These are phyloP conservation scores for Rousettus madagascariensis DNA, from an alignment of 2,797 vertebrate genomes.

Conservation along the genomic window DNA sequence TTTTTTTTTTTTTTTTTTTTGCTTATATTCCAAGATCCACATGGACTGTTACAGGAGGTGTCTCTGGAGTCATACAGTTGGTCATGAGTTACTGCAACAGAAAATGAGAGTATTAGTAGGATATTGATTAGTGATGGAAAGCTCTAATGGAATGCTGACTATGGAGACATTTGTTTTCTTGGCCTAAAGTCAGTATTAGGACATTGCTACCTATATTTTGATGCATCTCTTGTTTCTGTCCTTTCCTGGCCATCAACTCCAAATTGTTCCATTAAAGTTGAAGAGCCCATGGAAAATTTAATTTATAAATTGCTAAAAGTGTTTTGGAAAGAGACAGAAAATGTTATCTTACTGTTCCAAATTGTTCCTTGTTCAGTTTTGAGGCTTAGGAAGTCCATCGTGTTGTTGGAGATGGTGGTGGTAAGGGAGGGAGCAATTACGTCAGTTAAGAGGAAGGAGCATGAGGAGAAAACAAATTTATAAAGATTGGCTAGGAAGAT, in stretches of 20 bases:
- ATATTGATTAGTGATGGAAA: neutral
- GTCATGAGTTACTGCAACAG: neutral
- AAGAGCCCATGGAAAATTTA: neutral
- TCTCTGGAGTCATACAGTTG: neutral
- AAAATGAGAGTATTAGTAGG: neutral
- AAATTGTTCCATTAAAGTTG: neutral
- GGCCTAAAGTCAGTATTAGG: neutral
- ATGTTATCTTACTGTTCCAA: neutral
- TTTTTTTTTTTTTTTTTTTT: neutral
- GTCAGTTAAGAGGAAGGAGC: neutral
- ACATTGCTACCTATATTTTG: neutral
- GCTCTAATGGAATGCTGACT: neutral
- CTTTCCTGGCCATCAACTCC: neutral
- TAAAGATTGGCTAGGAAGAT: neutral
- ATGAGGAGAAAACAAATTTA: neutral
- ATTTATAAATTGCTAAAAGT: neutral
- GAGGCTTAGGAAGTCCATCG: neutral
- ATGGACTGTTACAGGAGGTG: neutral
- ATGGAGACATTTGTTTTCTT: neutral
- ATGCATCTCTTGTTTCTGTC: neutral
- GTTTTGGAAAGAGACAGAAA: constrained; percentile 27
- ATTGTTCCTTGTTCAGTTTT: neutral
- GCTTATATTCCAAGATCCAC: neutral
- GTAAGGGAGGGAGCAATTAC: neutral
- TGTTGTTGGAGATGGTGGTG: neutral